phyloP scores from a whole-genome alignment of 2,888 invertebrate species.

The Stenchaetothrips biformis region DNA sequence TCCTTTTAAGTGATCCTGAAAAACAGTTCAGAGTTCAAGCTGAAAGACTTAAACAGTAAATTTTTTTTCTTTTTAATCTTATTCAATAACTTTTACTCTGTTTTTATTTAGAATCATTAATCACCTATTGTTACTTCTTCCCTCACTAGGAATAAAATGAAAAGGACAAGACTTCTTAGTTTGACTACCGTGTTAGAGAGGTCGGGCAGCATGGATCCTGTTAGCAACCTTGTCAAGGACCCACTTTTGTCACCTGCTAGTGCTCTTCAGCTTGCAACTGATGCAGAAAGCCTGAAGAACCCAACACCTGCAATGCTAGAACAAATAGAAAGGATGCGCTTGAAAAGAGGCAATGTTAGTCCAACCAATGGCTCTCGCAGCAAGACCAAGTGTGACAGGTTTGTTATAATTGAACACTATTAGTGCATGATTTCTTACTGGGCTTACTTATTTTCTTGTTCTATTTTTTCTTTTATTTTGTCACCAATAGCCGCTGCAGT shows the following conservation, averaged over 20 bases:
- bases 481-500: conserved; percentile 31
- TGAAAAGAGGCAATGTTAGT: conserved; percentile 25
- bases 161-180: neutral
- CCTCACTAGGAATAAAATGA: neutral
- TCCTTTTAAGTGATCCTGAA: conserved; percentile 61
- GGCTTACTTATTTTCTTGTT: neutral
- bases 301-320: conserved; percentile 38
- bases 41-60: conserved; percentile 24
- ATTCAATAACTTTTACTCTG: neutral
- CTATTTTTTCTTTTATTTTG: neutral
- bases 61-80: neutral
- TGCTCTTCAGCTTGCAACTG: conserved; percentile 8
- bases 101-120: neutral
- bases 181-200: neutral
- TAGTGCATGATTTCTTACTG: neutral
- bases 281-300: conserved; percentile 32
- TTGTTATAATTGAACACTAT: conserved; percentile 25
- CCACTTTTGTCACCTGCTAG: neutral
- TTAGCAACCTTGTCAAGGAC: neutral
- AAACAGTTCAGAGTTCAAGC: conserved; percentile 48
- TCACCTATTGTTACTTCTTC: neutral
- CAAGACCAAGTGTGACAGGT: conserved; percentile 34
- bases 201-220: neutral
- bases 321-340: conserved; percentile 34
- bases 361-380: conserved; percentile 14